Base-by-base conservation (phyloP, 2,888 invertebrate genomes). In the Polydrusus pterygomalis region DNA sequence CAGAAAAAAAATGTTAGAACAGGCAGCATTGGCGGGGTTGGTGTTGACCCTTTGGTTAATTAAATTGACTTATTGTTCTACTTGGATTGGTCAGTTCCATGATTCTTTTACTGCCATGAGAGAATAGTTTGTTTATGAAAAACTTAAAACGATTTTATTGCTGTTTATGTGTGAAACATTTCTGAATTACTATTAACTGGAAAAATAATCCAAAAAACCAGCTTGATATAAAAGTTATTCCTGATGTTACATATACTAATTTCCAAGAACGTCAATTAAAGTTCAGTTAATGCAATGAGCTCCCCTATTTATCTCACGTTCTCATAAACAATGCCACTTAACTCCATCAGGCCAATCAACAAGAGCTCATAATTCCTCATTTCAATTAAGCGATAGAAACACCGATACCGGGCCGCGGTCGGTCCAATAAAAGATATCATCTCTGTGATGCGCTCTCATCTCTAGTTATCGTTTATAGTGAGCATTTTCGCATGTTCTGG, bases 351-450 rank as follows among this genome's bases (percentile, higher is more conserved):
- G 79, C 78, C 81, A 81, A 81, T 82, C 82, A 82, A 82, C 78
- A 79, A 78, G 80, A 74, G 83, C 81, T 82, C 84, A 81, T 86
- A 85, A 86, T 85, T 86, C 85, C 82, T 84, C 84, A 84, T 86
- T 86, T 85, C 85, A 86, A 85, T 86, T 86, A 86, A 85, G 85
- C 82, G 82, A 82, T 82, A 79, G 77, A 79, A 69, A 80, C 74
- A 62, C 67, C 62, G 71, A 67, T 71, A 54, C 62, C 65, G 80
- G 81, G 81, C 78, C 80, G 78, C 78, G 81, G 82, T 82, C 83
- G 81, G 83, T 83, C 82, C 85, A 85, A 85, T 86, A 86, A 86
- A 86, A 86, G 85, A 85, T 85, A 84, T 82, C 83, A 81, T 84
- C 84, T 83, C 82, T 80, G 84, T 85, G 85, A 85, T 85, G 85